phyloP scores from a whole-genome alignment of 2,797 vertebrate genomes.

The Coracias cyanogaster region DNA sequence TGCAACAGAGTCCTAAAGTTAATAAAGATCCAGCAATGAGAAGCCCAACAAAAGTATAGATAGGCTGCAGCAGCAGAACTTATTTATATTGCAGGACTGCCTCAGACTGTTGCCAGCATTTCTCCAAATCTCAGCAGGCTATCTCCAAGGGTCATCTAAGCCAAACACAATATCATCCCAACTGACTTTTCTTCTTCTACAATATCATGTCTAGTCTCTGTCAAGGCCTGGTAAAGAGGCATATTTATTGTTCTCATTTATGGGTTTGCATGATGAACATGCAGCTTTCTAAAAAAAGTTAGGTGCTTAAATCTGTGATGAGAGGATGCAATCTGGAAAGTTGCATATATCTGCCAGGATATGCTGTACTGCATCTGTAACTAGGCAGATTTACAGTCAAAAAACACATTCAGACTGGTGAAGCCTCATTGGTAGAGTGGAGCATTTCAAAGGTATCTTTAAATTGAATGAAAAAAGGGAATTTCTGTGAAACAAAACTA shows the following conservation, averaged over 20 bases:
- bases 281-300: background rate
- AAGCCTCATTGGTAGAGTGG: background rate
- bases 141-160: background rate
- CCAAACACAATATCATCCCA: background rate
- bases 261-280: background rate
- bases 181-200: too few species aligned
- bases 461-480: background rate
- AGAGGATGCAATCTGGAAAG: constrained; percentile 44
- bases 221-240: background rate
- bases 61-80: background rate
- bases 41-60: background rate
- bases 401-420: background rate
- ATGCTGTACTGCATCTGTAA: constrained; percentile 15
- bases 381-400: constrained; percentile 46
- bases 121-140: background rate
- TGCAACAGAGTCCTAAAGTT: background rate
- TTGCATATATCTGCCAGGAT: constrained; percentile 25
- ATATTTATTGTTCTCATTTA: background rate
- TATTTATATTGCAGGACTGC: background rate
- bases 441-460: background rate
- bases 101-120: background rate
- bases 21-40: background rate
- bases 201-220: background rate
- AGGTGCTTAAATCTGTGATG: constrained; percentile 22
- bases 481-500: background rate